Conservation (phyloP, 2,113 vertebrate genomes). For the Lagenorhynchus albirostris region DNA sequence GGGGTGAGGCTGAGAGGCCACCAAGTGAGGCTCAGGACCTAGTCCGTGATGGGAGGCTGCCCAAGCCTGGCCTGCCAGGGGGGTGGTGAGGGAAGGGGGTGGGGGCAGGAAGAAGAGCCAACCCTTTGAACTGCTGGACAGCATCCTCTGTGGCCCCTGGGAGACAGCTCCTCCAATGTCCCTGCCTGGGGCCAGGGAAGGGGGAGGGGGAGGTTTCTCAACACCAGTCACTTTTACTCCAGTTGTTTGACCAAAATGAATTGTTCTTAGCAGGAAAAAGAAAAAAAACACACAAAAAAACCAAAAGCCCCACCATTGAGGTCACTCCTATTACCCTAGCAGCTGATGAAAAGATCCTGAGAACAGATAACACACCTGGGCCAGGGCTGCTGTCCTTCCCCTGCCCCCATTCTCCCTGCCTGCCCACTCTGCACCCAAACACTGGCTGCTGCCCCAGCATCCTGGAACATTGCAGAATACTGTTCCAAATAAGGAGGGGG, state of each 20-base stretch:
- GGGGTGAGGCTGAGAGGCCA: accelerated
- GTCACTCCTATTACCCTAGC: not conserved
- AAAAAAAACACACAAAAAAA: not conserved
- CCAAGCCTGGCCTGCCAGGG: not conserved
- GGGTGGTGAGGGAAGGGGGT: not conserved
- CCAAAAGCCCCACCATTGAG: not conserved
- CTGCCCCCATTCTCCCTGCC: not conserved
- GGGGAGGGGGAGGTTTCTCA: not conserved
- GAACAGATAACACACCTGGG: not conserved
- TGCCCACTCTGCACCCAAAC: not conserved
- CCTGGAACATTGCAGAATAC: not conserved
- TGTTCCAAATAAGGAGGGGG: not conserved
- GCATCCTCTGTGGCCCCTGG: not conserved
- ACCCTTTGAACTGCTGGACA: not conserved
- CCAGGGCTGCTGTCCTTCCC: not conserved
- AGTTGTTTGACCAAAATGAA: constrained; percentile 21
- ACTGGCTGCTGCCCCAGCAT: no score
- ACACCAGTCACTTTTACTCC: not conserved
- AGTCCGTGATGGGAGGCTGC: not conserved
- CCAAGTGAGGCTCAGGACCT: not conserved
- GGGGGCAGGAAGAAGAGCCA: not conserved
- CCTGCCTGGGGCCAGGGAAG: not conserved
- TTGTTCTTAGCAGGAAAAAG: constrained; percentile 35
- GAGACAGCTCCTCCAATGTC: not conserved
- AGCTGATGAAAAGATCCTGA: not conserved